phyloP scores from a whole-genome alignment of 2,797 vertebrate genomes.

The Neosalanx taihuensis region DNA sequence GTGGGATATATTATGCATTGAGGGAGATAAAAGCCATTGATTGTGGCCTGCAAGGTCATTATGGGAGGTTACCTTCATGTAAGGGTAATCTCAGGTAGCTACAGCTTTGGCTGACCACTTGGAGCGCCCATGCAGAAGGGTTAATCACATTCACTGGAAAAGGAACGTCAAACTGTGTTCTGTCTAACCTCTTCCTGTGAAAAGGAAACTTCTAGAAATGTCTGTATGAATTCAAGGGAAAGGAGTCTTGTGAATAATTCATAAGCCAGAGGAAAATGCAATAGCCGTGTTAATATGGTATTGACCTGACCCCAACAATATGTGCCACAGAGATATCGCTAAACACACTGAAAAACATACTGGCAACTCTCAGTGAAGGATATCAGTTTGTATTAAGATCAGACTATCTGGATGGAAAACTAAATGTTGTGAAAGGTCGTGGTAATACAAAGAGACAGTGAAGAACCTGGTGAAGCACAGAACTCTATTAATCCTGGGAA shows the following conservation, averaged over 20 bases:
- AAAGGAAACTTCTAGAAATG: slow-evolving; percentile 62
- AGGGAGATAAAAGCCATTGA: slow-evolving; percentile 78
- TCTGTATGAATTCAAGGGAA: slow-evolving; percentile 69
- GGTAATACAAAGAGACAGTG: slow-evolving; percentile 42
- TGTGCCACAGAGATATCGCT: slow-evolving; percentile 61
- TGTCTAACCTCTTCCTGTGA: slow-evolving; percentile 55
- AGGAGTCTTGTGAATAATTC: slow-evolving; percentile 72
- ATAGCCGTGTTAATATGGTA: slow-evolving; percentile 74
- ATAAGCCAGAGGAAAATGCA: slow-evolving; percentile 66
- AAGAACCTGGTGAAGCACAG: slow-evolving; percentile 35
- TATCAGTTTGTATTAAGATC: slow-evolving; percentile 65
- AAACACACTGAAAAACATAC: slow-evolving; percentile 32
- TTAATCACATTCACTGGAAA: slow-evolving; percentile 64
- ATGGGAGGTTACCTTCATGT: slow-evolving; percentile 58
- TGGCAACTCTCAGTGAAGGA: slow-evolving; percentile 62
- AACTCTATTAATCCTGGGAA: slow-evolving; percentile 39
- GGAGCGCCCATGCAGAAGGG: slow-evolving; percentile 56
- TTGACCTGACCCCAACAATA: slow-evolving; percentile 71
- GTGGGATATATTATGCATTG: slow-evolving; percentile 77
- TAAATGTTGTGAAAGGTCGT: slow-evolving; percentile 59
- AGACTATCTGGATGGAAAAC: slow-evolving; percentile 62
- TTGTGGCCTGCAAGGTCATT: slow-evolving; percentile 76
- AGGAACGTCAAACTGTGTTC: slow-evolving; percentile 48
- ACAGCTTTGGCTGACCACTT: slow-evolving; percentile 61
- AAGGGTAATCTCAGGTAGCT: slow-evolving; percentile 60